Conservation (phyloP, 2,888 invertebrate genomes). For the Papilio protenor region DNA sequence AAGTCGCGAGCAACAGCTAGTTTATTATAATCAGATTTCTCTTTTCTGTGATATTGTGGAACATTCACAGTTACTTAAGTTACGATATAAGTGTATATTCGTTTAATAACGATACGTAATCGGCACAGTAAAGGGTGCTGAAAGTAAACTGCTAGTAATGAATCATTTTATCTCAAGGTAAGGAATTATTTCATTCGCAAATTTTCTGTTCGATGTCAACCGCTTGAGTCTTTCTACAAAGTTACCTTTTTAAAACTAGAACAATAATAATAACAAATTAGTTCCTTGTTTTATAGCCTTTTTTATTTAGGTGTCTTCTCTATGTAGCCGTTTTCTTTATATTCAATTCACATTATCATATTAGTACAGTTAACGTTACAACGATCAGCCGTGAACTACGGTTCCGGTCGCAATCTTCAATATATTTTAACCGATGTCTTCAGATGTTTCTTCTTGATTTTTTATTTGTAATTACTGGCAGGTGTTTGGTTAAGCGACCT, state of each 20-base stretch:
- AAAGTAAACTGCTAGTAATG: not conserved
- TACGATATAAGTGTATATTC: not conserved
- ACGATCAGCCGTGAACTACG: too few relatives aligned
- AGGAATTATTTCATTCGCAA: not conserved
- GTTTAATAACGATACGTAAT: not conserved
- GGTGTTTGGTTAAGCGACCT: not conserved
- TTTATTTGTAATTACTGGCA: not conserved
- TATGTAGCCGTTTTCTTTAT: too few relatives aligned
- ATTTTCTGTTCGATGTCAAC: not conserved
- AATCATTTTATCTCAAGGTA: slow-evolving; percentile 12
- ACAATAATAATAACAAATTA: too few relatives aligned
- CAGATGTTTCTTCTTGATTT: not conserved
- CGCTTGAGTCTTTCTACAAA: not conserved
- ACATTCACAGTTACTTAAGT: not conserved
- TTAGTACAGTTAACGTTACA: too few relatives aligned
- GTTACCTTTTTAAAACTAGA: not conserved
- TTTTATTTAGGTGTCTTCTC: too few relatives aligned
- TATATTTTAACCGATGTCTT: too few relatives aligned
- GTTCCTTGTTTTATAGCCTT: too few relatives aligned
- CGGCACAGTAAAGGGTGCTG: not conserved
- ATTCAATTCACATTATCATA: too few relatives aligned
- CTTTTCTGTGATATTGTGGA: not conserved
- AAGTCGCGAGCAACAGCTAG: too few relatives aligned
- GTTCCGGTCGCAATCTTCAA: too few relatives aligned
- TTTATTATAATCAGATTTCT: too few relatives aligned